A percentile compares a stretch with the other conserved stretches of the same genome.
Conservation (phyloP, 2,113 vertebrate genomes). For the Neotoma lepida region DNA sequence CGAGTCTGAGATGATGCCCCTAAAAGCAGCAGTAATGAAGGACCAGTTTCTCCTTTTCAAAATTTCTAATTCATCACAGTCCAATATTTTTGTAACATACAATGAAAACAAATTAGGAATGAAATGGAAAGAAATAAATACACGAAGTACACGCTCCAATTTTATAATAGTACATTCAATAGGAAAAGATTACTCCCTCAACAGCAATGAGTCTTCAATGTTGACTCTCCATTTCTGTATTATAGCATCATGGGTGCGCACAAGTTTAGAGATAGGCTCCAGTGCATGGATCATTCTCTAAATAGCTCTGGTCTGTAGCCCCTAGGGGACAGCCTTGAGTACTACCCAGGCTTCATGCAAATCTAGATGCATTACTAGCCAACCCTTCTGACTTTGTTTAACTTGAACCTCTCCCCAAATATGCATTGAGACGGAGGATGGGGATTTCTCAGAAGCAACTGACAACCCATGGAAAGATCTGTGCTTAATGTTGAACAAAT, state of each 20-base stretch:
- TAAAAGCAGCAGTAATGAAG: not conserved
- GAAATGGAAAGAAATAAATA: slow-evolving; percentile 19
- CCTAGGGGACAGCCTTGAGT: not conserved
- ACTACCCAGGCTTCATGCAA: no score
- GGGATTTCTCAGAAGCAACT: not conserved
- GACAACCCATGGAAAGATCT: not conserved
- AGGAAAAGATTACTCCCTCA: not conserved
- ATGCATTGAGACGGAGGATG: not conserved
- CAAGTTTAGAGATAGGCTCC: not conserved
- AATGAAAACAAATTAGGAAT: slow-evolving; percentile 53
- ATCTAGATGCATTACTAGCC: not conserved
- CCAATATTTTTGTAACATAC: slow-evolving; percentile 38
- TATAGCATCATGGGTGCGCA: accelerated
- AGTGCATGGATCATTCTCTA: not conserved
- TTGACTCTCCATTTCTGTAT: not conserved
- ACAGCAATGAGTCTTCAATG: not conserved
- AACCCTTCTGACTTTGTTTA: not conserved
- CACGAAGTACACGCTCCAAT: not conserved
- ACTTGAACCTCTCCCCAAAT: not conserved
- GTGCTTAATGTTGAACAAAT: not conserved
- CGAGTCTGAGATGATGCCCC: not conserved
- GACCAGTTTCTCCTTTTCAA: slow-evolving; percentile 10
- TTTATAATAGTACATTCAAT: not conserved
- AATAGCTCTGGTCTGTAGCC: not conserved
- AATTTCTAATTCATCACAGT: not conserved